phyloP scores from a whole-genome alignment of 1,140 invertebrate species.

The Drosophila azteca region DNA sequence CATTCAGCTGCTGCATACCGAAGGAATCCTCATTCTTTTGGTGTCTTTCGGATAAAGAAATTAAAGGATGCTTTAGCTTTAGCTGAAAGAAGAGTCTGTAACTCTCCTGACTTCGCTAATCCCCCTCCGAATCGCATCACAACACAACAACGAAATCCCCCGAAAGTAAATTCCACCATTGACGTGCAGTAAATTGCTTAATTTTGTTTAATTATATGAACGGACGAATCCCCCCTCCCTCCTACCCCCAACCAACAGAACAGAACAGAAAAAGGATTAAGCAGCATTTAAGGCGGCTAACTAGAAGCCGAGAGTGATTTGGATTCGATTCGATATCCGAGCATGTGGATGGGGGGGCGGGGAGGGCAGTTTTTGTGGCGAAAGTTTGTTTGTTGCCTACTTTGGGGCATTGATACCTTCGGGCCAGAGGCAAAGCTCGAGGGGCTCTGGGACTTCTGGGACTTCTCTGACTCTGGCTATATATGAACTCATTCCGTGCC shows the following conservation, averaged over 20 bases:
- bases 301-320: constrained; percentile 4
- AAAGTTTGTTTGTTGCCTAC: constrained; percentile 51
- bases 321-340: neutral
- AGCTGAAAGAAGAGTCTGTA: too few species aligned
- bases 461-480: constrained; percentile 1
- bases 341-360: neutral
- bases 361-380: constrained; percentile 1
- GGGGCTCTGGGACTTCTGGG: constrained; percentile 1
- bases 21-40: too few species aligned
- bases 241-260: constrained; percentile 21
- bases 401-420: constrained; percentile 9
- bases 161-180: constrained; percentile 10
- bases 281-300: constrained; percentile 60
- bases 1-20: too few species aligned
- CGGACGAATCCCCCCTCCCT: neutral
- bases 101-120: neutral
- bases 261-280: constrained; percentile 68
- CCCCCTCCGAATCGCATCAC: neutral
- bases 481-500: constrained; percentile 40
- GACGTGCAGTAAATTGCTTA: constrained; percentile 59
- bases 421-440: too few species aligned
- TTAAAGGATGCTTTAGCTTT: too few species aligned
- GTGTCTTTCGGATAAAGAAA: too few species aligned
- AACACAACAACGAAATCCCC: neutral
- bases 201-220: constrained; percentile 64